Conservation (phyloP, 2,797 vertebrate genomes). For the Champsocephalus esox region DNA sequence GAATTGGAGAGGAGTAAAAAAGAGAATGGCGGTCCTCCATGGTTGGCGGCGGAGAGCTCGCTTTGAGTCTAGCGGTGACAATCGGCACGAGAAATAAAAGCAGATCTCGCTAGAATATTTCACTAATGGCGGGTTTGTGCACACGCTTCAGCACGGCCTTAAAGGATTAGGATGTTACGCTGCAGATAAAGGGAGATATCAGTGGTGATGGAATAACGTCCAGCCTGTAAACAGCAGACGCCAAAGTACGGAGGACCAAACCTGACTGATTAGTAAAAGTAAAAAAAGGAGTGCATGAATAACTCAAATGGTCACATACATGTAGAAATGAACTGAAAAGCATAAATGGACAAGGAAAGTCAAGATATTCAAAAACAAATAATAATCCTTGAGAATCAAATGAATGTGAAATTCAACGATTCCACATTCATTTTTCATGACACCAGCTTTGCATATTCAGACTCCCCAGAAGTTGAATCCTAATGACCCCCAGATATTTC, state of each 20-base stretch:
- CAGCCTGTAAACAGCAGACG: slow-evolving; percentile 47
- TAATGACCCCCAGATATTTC: background rate
- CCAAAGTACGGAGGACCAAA: slow-evolving; percentile 59
- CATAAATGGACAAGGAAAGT: slow-evolving; percentile 39
- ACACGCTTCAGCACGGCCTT: slow-evolving; percentile 13
- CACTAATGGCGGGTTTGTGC: slow-evolving; percentile 21
- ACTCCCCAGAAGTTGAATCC: background rate
- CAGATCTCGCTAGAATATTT: slow-evolving; percentile 21
- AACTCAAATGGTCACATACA: slow-evolving; percentile 60
- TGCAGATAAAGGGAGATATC: slow-evolving; percentile 30
- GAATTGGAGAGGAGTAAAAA: slow-evolving; percentile 62
- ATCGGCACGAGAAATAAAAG: slow-evolving; percentile 22
- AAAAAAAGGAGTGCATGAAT: slow-evolving; percentile 47
- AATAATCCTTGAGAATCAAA: slow-evolving; percentile 45
- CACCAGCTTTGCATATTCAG: slow-evolving; percentile 13
- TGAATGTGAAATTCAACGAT: slow-evolving; percentile 41
- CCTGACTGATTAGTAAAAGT: slow-evolving; percentile 37
- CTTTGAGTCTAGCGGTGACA: slow-evolving; percentile 41
- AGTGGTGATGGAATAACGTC: slow-evolving; percentile 20
- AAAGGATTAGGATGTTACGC: background rate
- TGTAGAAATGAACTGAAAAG: slow-evolving; percentile 25
- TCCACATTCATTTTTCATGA: slow-evolving; percentile 31
- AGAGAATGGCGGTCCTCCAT: slow-evolving; percentile 69
- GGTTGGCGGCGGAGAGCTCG: slow-evolving; percentile 56
- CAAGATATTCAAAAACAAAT: slow-evolving; percentile 24